Evolutionary conservation across 2,797 vertebrate species (phyloP).

Genomic region (Eulemur coronatus): DNA sequence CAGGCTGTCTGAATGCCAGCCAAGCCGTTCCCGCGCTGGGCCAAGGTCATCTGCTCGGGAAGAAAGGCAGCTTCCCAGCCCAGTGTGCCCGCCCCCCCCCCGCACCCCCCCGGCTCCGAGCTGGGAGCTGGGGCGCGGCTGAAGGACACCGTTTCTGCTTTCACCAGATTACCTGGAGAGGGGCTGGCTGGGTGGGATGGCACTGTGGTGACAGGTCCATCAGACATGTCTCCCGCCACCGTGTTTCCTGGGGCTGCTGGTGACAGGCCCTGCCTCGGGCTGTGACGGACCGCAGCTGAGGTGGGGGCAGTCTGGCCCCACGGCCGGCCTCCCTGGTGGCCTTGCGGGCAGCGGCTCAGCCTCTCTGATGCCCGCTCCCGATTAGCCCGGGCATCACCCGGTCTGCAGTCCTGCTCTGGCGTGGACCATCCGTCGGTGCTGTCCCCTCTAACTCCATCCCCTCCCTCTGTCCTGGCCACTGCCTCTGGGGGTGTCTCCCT

Average conservation of each 20-base stretch:
- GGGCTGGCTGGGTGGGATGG: not conserved
- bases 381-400: not conserved
- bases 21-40: not conserved
- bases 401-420: no score
- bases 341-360: not conserved
- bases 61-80: constrained; percentile 7
- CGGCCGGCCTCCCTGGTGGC: not conserved
- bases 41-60: constrained; percentile 27
- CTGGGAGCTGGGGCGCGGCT: not conserved
- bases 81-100: fast-evolving
- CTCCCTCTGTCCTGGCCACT: not conserved
- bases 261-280: not conserved
- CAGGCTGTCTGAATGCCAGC: not conserved
- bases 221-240: not conserved
- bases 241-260: constrained; percentile 18
- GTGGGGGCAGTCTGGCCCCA: not conserved
- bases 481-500: not conserved
- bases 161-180: not conserved
- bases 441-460: not conserved
- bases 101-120: not conserved
- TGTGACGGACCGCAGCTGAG: not conserved
- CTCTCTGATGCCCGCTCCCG: not conserved
- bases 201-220: constrained; percentile 32
- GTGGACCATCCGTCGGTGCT: fast-evolving
- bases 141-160: not conserved